A percentile compares a stretch with the other conserved stretches of the same genome.
phyloP scores from a whole-genome alignment of 2,888 invertebrate genomes.

The Melanotus villosus region DNA sequence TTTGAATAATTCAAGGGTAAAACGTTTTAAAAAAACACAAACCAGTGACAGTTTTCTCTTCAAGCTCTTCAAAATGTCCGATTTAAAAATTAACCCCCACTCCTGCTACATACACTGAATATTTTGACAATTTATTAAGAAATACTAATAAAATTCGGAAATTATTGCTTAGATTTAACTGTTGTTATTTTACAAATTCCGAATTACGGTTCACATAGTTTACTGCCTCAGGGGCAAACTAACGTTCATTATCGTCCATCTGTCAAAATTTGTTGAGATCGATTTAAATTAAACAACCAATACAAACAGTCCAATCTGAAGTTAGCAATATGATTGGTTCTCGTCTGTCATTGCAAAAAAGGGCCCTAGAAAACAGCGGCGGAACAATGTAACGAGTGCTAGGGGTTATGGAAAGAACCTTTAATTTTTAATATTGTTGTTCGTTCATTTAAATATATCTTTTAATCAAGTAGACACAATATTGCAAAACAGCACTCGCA shows the following conservation, averaged over 20 bases:
- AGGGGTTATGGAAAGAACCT: too few species aligned
- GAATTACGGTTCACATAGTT: background rate
- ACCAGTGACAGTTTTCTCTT: background rate
- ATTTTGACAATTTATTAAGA: background rate
- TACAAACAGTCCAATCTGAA: background rate
- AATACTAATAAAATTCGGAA: background rate
- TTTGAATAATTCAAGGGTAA: background rate
- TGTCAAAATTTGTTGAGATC: slow-evolving; percentile 54
- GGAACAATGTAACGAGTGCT: background rate
- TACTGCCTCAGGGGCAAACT: slow-evolving; percentile 27
- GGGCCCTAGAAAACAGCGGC: slow-evolving; percentile 7
- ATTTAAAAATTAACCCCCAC: slow-evolving; percentile 46
- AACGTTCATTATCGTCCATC: slow-evolving; percentile 44
- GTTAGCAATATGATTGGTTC: slow-evolving; percentile 25
- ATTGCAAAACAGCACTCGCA: too few species aligned
- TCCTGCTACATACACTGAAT: background rate
- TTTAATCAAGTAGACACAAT: too few species aligned
- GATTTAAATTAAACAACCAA: slow-evolving; percentile 55
- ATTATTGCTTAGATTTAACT: background rate
- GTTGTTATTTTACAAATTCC: slow-evolving; percentile 25
- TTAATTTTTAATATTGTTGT: too few species aligned
- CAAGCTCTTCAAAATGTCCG: slow-evolving; percentile 51
- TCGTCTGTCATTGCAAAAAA: background rate
- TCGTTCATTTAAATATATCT: too few species aligned
- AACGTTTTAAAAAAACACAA: background rate